Evolutionary conservation across 2,888 invertebrate species (phyloP).

Genomic region (Xestoiulus laeticollis): DNA sequence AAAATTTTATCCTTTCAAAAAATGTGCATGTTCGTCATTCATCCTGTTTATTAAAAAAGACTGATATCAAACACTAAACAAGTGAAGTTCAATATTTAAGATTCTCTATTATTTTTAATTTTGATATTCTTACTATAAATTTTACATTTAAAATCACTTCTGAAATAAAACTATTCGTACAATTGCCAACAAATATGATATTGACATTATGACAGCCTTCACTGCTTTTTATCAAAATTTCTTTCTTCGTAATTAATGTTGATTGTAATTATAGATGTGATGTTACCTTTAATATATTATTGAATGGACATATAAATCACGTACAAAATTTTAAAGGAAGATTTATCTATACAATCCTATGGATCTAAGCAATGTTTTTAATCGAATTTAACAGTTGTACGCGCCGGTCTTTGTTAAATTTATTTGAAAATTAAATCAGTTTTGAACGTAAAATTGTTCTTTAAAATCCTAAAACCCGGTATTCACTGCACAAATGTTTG

Average conservation of each 20-base stretch:
- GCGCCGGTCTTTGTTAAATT: background rate
- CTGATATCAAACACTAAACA: no score
- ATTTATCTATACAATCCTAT: background rate
- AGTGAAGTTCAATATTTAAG: no score
- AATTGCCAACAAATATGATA: background rate
- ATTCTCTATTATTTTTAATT: no score
- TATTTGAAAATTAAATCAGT: background rate
- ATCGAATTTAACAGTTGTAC: background rate
- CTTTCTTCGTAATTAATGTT: background rate
- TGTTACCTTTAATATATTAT: conserved; percentile 2
- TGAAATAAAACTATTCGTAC: no score
- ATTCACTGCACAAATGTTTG: no score
- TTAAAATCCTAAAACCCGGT: no score
- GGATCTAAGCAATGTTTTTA: background rate
- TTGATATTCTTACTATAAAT: no score
- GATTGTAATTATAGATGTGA: background rate
- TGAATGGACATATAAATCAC: background rate
- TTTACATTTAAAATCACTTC: no score
- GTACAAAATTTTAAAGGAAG: background rate
- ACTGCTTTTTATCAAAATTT: background rate
- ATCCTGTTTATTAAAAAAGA: no score
- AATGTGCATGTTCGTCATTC: no score
- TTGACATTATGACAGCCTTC: background rate
- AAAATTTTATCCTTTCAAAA: no score
- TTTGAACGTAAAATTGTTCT: background rate